Conservation (phyloP, 2,888 invertebrate genomes). For the Parascotia fuliginaria region DNA sequence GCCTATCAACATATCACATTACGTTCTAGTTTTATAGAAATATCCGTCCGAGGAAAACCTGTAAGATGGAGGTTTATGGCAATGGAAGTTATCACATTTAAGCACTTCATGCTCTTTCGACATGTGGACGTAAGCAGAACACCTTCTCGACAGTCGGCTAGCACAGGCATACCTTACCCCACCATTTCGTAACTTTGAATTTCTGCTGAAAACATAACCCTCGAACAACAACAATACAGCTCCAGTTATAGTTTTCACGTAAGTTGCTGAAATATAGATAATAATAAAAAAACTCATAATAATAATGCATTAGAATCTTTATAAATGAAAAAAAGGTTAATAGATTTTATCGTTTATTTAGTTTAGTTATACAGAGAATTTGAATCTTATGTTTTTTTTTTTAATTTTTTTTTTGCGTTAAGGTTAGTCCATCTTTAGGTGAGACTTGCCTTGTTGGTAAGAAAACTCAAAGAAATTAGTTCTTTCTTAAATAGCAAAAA, state of each 20-base stretch:
- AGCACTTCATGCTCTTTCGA: slow-evolving; percentile 38
- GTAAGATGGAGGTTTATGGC: slow-evolving; percentile 32
- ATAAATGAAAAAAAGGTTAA: no score
- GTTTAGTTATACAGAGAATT: no score
- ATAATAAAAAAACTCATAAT: not conserved
- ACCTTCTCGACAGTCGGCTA: slow-evolving; percentile 41
- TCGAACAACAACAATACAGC: slow-evolving; percentile 39
- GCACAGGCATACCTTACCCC: slow-evolving; percentile 45
- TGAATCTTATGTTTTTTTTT: no score
- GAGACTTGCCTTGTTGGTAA: no score
- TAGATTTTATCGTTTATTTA: no score
- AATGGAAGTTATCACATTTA: slow-evolving; percentile 36
- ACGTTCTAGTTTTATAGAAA: slow-evolving; percentile 19
- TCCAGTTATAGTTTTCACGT: slow-evolving; percentile 39
- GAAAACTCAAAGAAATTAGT: no score
- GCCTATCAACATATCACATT: no score
- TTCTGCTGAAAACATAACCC: slow-evolving; percentile 51
- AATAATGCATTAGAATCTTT: no score
- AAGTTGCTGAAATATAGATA: slow-evolving; percentile 39
- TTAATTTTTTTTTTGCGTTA: no score
- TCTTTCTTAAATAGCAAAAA: no score
- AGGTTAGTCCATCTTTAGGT: no score
- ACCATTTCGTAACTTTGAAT: slow-evolving; percentile 29
- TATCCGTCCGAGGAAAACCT: slow-evolving; percentile 23
- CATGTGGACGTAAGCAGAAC: slow-evolving; percentile 43